These are phyloP conservation scores for Phyllotreta striolata DNA, from an alignment of 2,888 invertebrate species.

Conservation along the genomic window DNA sequence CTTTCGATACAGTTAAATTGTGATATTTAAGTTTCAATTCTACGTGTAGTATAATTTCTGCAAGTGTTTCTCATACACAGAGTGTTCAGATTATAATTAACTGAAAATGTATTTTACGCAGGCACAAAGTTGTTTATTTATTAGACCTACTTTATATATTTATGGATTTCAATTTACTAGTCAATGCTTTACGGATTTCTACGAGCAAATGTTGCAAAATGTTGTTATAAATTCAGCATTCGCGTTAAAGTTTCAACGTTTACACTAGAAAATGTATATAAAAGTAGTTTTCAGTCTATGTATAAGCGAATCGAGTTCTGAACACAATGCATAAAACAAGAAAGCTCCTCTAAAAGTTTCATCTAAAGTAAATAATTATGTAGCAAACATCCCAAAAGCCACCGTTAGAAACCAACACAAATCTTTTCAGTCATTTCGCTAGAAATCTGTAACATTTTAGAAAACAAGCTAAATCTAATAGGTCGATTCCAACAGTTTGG, in stretches of 20 bases:
- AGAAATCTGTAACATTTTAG: slow-evolving; percentile 49
- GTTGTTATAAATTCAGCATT: too few relatives aligned
- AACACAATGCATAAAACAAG: slow-evolving; percentile 36
- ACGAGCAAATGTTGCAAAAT: too few relatives aligned
- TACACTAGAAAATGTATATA: neutral
- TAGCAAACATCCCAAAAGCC: slow-evolving; percentile 54
- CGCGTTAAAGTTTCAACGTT: neutral
- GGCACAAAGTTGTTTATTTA: too few relatives aligned
- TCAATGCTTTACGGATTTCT: too few relatives aligned
- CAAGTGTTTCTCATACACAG: slow-evolving; percentile 25
- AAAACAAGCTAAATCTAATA: slow-evolving; percentile 28
- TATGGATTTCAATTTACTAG: too few relatives aligned
- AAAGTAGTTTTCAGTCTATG: neutral
- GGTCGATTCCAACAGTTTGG: slow-evolving; percentile 19
- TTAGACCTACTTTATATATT: too few relatives aligned
- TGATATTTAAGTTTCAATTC: slow-evolving; percentile 25
- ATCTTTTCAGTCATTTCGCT: slow-evolving; percentile 49
- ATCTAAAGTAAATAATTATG: slow-evolving; percentile 44
- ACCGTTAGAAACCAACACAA: slow-evolving; percentile 55
- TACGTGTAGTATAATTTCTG: slow-evolving; percentile 22
- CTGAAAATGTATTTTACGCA: too few relatives aligned
- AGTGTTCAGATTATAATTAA: slow-evolving; percentile 17
- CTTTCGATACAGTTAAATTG: slow-evolving; percentile 27
- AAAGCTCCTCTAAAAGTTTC: slow-evolving; percentile 31
- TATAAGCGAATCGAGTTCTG: slow-evolving; percentile 14